Evolutionary conservation across 2,888 invertebrate genomes (phyloP), one percentile per base, ranked within the genome.

Genomic region (Aplocera efformata): DNA sequence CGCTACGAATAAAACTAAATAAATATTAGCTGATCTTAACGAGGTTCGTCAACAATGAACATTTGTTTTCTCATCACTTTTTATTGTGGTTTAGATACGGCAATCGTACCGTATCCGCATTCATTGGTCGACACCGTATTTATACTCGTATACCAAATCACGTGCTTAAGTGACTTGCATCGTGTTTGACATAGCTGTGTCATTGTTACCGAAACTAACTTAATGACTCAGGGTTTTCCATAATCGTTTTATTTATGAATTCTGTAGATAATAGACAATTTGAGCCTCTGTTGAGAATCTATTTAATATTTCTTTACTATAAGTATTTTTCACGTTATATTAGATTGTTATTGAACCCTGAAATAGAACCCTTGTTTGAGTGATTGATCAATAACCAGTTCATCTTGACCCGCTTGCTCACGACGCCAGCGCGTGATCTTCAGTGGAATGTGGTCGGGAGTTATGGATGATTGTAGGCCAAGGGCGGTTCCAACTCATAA

Each of bases 311-410:
- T n/a, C n/a, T n/a, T 45, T 26, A 37, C 31, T 45, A 23, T 10
- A 20, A 26, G 38, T 17, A 17, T 31, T 10, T 17, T 24, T 32
- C 37, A 43, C 53, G 51, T 48, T 53, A 56, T n/a, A 21, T 11
- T 10, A 52, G 45, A 61, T 58, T 54, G 56, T 54, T 56, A 60
- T 48, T 41, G 23, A 22, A 37, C 36, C 52, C 49, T 34, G 50
- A 63, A 65, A 66, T 63, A 64, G 55, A 58, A 33, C 42, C 31
- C 36, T 17, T 54, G 53, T 58, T 53, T 56, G 50, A 42, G 34
- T 39, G 42, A 36, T 41, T 41, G 32, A 41, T 48, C 28, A 43
- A 34, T 32, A 32, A 49, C 65, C 58, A 53, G 41, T 45, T 23
- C 50, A 42, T 32, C 56, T 52, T 49, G 63, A 60, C 44, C 58